Conservation (phyloP, 1,140 invertebrate genomes). For the Hyphantria cunea region DNA sequence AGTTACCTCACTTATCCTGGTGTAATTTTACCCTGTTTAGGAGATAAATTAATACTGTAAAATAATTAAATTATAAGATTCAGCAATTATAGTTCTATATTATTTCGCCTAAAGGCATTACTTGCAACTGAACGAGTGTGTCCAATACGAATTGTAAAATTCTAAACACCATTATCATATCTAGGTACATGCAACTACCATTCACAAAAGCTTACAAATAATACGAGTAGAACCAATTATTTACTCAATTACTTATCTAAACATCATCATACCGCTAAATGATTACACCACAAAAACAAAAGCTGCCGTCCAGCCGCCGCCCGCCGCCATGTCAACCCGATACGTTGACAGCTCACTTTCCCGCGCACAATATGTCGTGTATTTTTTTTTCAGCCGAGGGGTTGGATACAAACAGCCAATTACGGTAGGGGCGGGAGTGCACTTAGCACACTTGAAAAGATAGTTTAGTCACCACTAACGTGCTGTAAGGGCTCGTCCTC, state of each 20-base stretch:
- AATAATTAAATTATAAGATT: too few species aligned
- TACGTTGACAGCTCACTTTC: constrained; percentile 73
- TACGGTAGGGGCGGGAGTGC: constrained; percentile 68
- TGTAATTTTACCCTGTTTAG: too few species aligned
- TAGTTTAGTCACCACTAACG: constrained; percentile 74
- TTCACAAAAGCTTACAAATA: neutral
- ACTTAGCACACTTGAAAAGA: constrained; percentile 65
- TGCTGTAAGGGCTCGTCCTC: constrained; percentile 59
- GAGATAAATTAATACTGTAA: too few species aligned
- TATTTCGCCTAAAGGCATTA: too few species aligned
- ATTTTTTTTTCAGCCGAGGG: constrained; percentile 70
- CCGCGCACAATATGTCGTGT: constrained; percentile 77
- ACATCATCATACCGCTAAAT: constrained; percentile 68
- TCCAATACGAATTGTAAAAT: too few species aligned
- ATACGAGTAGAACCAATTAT: constrained; percentile 25
- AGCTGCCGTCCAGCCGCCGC: constrained; percentile 40
- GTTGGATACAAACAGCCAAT: constrained; percentile 80
- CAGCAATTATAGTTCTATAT: too few species aligned
- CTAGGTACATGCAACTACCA: too few species aligned
- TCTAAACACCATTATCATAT: too few species aligned
- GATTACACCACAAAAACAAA: constrained; percentile 70
- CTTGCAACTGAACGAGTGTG: too few species aligned
- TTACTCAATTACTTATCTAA: constrained; percentile 59
- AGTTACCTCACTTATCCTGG: too few species aligned
- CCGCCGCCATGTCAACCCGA: constrained; percentile 66